Evolutionary conservation across 1,140 invertebrate genomes (phyloP).

Genomic region (Copidosoma floridanum): DNA sequence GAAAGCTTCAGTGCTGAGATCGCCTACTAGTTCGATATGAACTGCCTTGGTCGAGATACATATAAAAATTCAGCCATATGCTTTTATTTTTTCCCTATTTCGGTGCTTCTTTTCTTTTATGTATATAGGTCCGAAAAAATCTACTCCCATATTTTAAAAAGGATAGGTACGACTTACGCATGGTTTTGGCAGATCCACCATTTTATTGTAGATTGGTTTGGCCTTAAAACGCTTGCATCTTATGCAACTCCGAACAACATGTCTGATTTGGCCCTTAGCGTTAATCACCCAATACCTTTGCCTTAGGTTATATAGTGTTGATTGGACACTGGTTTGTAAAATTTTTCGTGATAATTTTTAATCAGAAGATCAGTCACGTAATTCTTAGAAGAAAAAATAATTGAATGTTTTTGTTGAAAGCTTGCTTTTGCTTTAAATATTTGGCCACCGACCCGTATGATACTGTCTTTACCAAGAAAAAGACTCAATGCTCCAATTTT

Average conservation of each 20-base stretch:
- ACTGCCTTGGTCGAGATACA: neutral
- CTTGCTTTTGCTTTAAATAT: too few relatives aligned
- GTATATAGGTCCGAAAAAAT: neutral
- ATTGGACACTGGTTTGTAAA: too few relatives aligned
- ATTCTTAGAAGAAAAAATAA: too few relatives aligned
- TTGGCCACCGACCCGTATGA: too few relatives aligned
- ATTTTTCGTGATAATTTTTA: too few relatives aligned
- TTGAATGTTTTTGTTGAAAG: too few relatives aligned
- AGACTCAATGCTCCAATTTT: too few relatives aligned
- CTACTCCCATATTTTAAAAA: neutral
- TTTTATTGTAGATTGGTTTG: neutral
- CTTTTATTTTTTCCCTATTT: neutral
- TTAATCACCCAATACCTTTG: neutral
- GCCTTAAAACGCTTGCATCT: neutral
- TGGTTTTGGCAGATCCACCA: neutral
- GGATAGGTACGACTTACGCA: too few relatives aligned
- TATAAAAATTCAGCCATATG: neutral
- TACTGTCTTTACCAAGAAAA: too few relatives aligned
- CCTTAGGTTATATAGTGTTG: neutral
- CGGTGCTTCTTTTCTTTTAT: neutral
- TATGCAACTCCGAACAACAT: neutral
- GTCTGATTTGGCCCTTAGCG: neutral
- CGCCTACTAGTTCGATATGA: neutral
- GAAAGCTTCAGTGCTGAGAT: neutral
- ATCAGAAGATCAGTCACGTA: too few relatives aligned